Evolutionary conservation across 2,113 vertebrate genomes (phyloP).

Genomic region (Apeltes quadracus): DNA sequence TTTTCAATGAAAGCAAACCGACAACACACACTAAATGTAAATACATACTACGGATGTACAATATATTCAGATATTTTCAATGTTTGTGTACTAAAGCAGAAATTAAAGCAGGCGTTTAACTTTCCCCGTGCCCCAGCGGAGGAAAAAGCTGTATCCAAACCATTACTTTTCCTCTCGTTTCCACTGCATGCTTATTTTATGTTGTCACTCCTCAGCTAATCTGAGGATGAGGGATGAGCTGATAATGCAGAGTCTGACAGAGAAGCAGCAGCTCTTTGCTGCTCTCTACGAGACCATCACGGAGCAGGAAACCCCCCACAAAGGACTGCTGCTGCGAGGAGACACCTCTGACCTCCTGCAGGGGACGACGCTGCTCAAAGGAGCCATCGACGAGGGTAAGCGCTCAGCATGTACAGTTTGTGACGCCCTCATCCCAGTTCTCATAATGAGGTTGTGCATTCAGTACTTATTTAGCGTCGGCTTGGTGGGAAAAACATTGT

Average conservation of each 20-base stretch:
- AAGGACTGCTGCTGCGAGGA: conserved; percentile 76
- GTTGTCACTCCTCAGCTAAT: conserved; percentile 74
- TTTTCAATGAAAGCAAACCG: no score
- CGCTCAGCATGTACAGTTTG: not conserved
- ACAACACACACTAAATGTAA: no score
- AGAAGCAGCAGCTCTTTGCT: conserved; percentile 88
- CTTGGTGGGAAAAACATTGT: not conserved
- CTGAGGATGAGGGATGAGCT: conserved; percentile 82
- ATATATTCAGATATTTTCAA: not conserved
- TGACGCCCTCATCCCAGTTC: not conserved
- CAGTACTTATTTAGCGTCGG: not conserved
- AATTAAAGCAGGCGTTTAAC: not conserved
- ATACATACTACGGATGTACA: no score
- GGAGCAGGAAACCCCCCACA: conserved; percentile 68
- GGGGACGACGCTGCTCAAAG: conserved; percentile 82
- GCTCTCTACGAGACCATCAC: conserved; percentile 79
- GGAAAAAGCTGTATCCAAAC: not conserved
- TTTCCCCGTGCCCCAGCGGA: not conserved
- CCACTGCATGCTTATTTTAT: not conserved
- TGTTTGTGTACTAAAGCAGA: not conserved
- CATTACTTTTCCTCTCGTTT: not conserved
- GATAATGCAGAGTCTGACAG: conserved; percentile 82
- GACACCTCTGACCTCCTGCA: conserved; percentile 81
- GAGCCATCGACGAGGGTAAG: conserved; percentile 85
- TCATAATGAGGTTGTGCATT: not conserved